Evolutionary conservation across 2,888 invertebrate genomes (phyloP).

Genomic region (Dryadula phaetusa): DNA sequence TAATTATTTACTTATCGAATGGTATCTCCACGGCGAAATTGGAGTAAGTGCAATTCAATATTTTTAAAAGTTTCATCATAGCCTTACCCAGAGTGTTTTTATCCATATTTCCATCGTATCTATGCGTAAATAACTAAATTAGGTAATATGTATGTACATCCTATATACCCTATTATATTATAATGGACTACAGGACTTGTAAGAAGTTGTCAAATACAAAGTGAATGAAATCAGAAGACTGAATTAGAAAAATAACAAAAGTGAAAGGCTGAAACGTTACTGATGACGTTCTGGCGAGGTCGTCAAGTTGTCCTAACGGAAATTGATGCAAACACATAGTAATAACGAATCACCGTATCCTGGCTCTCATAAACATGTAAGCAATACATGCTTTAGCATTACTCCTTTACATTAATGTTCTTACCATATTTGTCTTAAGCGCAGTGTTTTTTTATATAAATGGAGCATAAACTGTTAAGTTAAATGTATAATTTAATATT

Average conservation of each 20-base stretch:
- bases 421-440: constrained; percentile 4
- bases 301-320: constrained; percentile 47
- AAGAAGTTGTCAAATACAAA: background rate
- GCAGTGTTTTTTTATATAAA: background rate
- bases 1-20: background rate
- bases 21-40: too few relatives aligned
- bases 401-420: constrained; percentile 1
- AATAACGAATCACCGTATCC: constrained; percentile 37
- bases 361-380: constrained; percentile 12
- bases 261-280: constrained; percentile 50
- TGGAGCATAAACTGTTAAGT: background rate
- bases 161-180: background rate
- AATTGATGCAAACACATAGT: constrained; percentile 43
- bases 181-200: too few relatives aligned
- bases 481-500: background rate
- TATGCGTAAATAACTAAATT: too few relatives aligned
- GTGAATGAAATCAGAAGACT: background rate
- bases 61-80: too few relatives aligned
- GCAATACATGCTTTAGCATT: background rate
- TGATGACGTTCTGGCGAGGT: constrained; percentile 51
- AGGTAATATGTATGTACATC: too few relatives aligned
- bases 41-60: too few relatives aligned
- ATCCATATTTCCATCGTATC: too few relatives aligned
- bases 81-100: too few relatives aligned
- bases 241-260: constrained; percentile 44